These are phyloP conservation scores for Phymanthus crucifer DNA, from an alignment of 92 coral and sea anemone species.

Conservation along the genomic window DNA sequence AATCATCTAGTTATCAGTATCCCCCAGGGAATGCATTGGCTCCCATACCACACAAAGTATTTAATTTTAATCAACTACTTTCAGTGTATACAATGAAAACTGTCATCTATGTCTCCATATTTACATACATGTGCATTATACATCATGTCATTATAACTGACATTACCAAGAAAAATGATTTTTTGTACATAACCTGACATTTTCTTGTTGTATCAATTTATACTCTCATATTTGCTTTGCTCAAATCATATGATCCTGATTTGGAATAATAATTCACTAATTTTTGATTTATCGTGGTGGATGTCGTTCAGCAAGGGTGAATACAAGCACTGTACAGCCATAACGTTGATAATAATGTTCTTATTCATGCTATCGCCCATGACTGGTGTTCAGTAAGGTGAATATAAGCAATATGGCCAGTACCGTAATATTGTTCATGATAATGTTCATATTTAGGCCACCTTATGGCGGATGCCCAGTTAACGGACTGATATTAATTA, in stretches of 20 bases:
- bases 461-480: neutral
- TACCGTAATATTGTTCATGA: too few relatives aligned
- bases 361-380: too few relatives aligned
- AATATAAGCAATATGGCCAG: too few relatives aligned
- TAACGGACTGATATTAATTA: too few relatives aligned
- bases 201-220: neutral
- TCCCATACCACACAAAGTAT: constrained; percentile 17
- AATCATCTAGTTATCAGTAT: neutral
- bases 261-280: too few relatives aligned
- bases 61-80: constrained; percentile 11
- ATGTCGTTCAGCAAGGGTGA: too few relatives aligned
- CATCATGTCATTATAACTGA: constrained; percentile 3
- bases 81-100: neutral
- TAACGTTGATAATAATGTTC: too few relatives aligned
- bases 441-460: too few relatives aligned
- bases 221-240: neutral
- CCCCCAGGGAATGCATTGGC: constrained; percentile 12
- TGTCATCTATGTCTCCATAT: neutral
- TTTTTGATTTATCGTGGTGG: too few relatives aligned
- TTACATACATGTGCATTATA: neutral
- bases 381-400: too few relatives aligned
- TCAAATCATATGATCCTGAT: neutral
- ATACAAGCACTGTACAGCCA: too few relatives aligned
- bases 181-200: neutral
- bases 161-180: neutral